Conservation (phyloP, 2,113 vertebrate species). For the Rhabdomys dilectus region DNA sequence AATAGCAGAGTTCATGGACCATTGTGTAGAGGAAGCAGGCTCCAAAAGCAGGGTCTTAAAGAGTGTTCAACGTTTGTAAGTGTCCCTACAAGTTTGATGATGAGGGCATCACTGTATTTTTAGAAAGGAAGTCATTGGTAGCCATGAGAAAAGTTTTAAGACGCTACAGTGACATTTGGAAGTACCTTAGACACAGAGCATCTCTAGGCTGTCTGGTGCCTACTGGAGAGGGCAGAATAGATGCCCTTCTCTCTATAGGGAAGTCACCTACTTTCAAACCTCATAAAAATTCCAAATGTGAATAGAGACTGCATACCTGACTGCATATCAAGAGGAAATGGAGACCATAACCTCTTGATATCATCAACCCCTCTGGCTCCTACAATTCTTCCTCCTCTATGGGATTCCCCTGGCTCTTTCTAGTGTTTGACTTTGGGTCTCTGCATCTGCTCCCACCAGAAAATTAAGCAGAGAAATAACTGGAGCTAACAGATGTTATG, state of each 20-base stretch:
- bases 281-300: conserved; percentile 52
- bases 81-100: conserved; percentile 34
- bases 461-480: neutral
- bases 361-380: neutral
- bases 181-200: conserved; percentile 30
- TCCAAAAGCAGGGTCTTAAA: neutral
- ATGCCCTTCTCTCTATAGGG: neutral
- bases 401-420: neutral
- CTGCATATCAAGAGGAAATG: too few species aligned
- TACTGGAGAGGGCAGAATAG: neutral
- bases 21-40: conserved; percentile 12
- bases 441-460: neutral
- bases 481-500: neutral
- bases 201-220: neutral
- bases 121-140: neutral
- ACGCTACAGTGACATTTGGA: neutral
- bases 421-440: neutral
- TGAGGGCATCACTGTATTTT: neutral
- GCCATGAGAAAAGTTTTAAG: conserved; percentile 17
- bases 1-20: neutral
- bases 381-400: neutral
- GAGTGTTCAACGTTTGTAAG: neutral
- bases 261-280: conserved; percentile 55
- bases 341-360: neutral
- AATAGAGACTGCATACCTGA: neutral